These are phyloP conservation scores for Caenorhabditis afra DNA, from an alignment of 2,888 invertebrate genomes.

Conservation along the genomic window DNA sequence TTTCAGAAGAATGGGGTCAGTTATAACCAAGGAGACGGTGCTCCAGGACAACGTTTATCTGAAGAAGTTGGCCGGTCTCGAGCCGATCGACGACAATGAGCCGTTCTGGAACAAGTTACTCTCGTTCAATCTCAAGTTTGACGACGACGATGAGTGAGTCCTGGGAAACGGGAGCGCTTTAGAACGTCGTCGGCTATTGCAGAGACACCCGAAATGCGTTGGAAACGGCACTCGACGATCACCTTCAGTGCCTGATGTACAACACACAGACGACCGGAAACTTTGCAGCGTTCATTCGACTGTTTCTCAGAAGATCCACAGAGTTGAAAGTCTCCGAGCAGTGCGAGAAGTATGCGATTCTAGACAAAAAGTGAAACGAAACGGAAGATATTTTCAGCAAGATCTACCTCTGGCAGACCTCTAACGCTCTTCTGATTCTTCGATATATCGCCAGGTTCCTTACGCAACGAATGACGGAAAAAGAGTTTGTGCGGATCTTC, in stretches of 20 bases:
- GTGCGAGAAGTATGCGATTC: slow-evolving; percentile 88
- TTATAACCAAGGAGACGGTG: slow-evolving; percentile 66
- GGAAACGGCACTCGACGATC: slow-evolving; percentile 88
- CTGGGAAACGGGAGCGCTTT: too few species aligned
- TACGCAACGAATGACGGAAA: slow-evolving; percentile 92
- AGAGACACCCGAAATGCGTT: slow-evolving; percentile 81
- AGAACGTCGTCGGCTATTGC: background rate
- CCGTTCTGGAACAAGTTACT: slow-evolving; percentile 95
- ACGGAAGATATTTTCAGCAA: slow-evolving; percentile 83
- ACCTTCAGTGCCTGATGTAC: slow-evolving; percentile 85
- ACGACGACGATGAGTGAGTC: slow-evolving; percentile 73
- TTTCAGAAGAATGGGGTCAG: slow-evolving; percentile 63
- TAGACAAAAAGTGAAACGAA: background rate
- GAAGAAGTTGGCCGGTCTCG: slow-evolving; percentile 81
- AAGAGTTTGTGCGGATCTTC: slow-evolving; percentile 85
- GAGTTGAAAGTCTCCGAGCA: slow-evolving; percentile 91
- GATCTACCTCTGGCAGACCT: slow-evolving; percentile 92
- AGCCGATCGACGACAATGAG: slow-evolving; percentile 89
- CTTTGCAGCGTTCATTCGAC: slow-evolving; percentile 89
- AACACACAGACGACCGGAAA: slow-evolving; percentile 93
- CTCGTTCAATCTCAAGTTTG: slow-evolving; percentile 85
- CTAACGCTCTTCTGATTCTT: slow-evolving; percentile 93
- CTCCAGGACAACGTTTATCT: slow-evolving; percentile 71
- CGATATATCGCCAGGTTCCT: slow-evolving; percentile 89
- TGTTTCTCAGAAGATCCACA: slow-evolving; percentile 89